These are phyloP conservation scores for Pseudomugil tenellus DNA, from an alignment of 2,797 vertebrate species.

Conservation along the genomic window DNA sequence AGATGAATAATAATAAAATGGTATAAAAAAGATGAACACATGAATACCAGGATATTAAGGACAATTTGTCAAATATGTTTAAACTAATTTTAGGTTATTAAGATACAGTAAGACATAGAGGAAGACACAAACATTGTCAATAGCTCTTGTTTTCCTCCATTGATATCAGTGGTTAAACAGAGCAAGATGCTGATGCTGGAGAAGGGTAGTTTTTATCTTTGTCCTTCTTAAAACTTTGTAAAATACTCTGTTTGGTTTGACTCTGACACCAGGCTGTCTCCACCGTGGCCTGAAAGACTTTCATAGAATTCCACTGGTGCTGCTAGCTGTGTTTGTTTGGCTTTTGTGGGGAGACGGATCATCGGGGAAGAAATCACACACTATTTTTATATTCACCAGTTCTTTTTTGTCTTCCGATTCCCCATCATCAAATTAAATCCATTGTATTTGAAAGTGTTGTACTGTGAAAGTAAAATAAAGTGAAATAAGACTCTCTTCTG, in stretches of 20 bases:
- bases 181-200: slow-evolving; percentile 20
- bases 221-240: slow-evolving; percentile 24
- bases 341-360: slow-evolving; percentile 61
- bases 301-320: slow-evolving; percentile 61
- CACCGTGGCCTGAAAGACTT: slow-evolving; percentile 52
- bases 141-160: slow-evolving; percentile 40
- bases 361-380: slow-evolving; percentile 57
- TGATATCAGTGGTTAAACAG: slow-evolving; percentile 35
- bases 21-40: too few species aligned
- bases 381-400: slow-evolving; percentile 34
- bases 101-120: slow-evolving; percentile 20
- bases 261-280: slow-evolving; percentile 46
- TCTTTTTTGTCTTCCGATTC: too few species aligned
- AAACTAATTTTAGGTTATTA: not conserved
- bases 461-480: slow-evolving; percentile 46
- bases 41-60: not conserved
- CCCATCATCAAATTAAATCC: slow-evolving; percentile 31
- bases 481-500: slow-evolving; percentile 26
- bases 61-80: not conserved
- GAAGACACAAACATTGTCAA: slow-evolving; percentile 50
- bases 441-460: slow-evolving; percentile 22
- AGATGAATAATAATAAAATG: not conserved
- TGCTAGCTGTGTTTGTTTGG: slow-evolving; percentile 72
- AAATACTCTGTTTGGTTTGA: slow-evolving; percentile 39
- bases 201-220: slow-evolving; percentile 42